Percentiles rank a stretch among this genome's conserved stretches.
These are phyloP conservation scores for Eupelmus urozonus DNA, from an alignment of 2,888 invertebrate species.

Conservation along the genomic window DNA sequence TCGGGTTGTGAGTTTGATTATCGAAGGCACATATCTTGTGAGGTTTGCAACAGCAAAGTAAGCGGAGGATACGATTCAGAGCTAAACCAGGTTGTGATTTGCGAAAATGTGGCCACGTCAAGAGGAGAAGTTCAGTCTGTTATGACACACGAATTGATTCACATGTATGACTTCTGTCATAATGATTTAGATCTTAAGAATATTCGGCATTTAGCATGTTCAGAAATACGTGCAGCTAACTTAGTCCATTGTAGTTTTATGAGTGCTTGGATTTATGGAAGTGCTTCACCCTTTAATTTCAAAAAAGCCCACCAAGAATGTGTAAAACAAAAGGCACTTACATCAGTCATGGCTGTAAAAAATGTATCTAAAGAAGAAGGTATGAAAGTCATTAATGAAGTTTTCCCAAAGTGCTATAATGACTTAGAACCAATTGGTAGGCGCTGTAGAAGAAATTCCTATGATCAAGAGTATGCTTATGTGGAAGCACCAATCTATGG, in stretches of 20 bases:
- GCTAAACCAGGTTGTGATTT: conserved; percentile 91
- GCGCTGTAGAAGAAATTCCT: conserved; percentile 85
- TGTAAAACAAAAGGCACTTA: conserved; percentile 91
- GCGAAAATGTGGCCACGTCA: conserved; percentile 88
- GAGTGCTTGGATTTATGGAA: conserved; percentile 88
- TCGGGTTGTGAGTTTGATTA: conserved; percentile 83
- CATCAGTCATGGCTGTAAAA: conserved; percentile 90
- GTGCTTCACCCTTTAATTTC: conserved; percentile 85
- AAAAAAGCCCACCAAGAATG: conserved; percentile 91
- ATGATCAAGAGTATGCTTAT: conserved; percentile 86
- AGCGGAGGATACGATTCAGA: conserved; percentile 95
- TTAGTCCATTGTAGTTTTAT: conserved; percentile 94
- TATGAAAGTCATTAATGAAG: conserved; percentile 87
- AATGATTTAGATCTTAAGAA: conserved; percentile 93
- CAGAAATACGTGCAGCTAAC: conserved; percentile 96
- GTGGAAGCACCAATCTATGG: conserved; percentile 55
- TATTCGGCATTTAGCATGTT: conserved; percentile 94
- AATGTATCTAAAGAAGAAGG: conserved; percentile 86
- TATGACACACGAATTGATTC: conserved; percentile 94
- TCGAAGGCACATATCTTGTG: conserved; percentile 93
- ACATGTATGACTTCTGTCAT: conserved; percentile 96
- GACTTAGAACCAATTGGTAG: conserved; percentile 95
- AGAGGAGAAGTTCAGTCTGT: conserved; percentile 88
- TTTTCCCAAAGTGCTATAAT: conserved; percentile 93
- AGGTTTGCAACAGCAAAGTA: conserved; percentile 89